Evolutionary conservation across 2,888 invertebrate species (phyloP).

Genomic region (Pyrrhia umbra): DNA sequence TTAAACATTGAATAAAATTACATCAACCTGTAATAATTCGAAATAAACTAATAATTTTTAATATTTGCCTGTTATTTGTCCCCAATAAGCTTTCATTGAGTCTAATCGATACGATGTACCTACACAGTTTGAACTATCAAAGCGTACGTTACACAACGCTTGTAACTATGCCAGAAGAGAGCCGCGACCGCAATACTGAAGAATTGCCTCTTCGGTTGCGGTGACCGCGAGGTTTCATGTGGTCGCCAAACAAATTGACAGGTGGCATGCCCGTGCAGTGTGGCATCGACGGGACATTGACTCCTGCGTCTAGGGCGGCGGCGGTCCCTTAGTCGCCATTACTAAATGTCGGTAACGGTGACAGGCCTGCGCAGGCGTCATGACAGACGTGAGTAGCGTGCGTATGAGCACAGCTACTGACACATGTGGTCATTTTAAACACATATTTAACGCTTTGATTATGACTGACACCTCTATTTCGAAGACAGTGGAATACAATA

Average conservation of each 20-base stretch:
- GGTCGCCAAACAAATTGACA: slow-evolving; percentile 42
- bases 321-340: slow-evolving; percentile 77
- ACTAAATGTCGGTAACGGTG: slow-evolving; percentile 87
- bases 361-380: slow-evolving; percentile 63
- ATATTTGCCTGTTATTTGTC: slow-evolving; percentile 36
- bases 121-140: neutral
- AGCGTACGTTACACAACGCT: slow-evolving; percentile 24
- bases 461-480: slow-evolving; percentile 39
- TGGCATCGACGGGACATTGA: slow-evolving; percentile 75
- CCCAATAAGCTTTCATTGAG: slow-evolving; percentile 3
- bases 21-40: slow-evolving; percentile 50
- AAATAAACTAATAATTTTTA: slow-evolving; percentile 68
- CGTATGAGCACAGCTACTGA: slow-evolving; percentile 42
- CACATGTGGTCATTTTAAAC: slow-evolving; percentile 52
- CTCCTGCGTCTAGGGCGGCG: slow-evolving; percentile 77
- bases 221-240: slow-evolving; percentile 30
- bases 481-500: slow-evolving; percentile 13
- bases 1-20: slow-evolving; percentile 34
- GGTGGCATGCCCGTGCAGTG: slow-evolving; percentile 31
- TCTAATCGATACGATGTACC: slow-evolving; percentile 23
- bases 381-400: slow-evolving; percentile 75
- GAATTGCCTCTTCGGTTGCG: slow-evolving; percentile 28
- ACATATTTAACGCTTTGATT: slow-evolving; percentile 62
- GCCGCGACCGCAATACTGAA: slow-evolving; percentile 42
- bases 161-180: slow-evolving; percentile 43